These are phyloP conservation scores for Yponomeuta malinellus DNA, from an alignment of 2,888 invertebrate species.

Conservation along the genomic window DNA sequence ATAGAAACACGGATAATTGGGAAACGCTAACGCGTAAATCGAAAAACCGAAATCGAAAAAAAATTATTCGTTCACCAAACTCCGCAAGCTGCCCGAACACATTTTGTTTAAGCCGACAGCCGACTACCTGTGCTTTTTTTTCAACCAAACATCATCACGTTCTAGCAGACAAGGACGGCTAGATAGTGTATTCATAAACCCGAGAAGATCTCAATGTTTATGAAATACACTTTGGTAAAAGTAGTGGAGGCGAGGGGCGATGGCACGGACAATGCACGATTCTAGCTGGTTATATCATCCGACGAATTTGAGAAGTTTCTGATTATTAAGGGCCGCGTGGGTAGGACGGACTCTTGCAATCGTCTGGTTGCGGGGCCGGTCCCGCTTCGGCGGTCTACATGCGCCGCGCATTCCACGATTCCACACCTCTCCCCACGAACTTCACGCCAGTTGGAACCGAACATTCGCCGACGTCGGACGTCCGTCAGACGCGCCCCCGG, in stretches of 20 bases:
- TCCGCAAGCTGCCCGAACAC: background rate
- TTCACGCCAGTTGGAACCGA: slow-evolving; percentile 68
- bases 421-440: slow-evolving; percentile 66
- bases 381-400: slow-evolving; percentile 35
- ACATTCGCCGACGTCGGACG: slow-evolving; percentile 49
- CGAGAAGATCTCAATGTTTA: slow-evolving; percentile 46
- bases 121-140: slow-evolving; percentile 63
- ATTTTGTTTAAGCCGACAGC: slow-evolving; percentile 41
- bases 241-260: slow-evolving; percentile 65
- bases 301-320: slow-evolving; percentile 39
- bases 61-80: slow-evolving; percentile 25
- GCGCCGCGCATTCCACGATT: slow-evolving; percentile 73
- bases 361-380: slow-evolving; percentile 54
- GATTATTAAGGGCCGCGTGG: slow-evolving; percentile 44
- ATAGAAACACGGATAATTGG: slow-evolving; percentile 10
- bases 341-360: slow-evolving; percentile 48
- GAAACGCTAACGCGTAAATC: slow-evolving; percentile 6
- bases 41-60: background rate
- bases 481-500: slow-evolving; percentile 39
- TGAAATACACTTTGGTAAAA: slow-evolving; percentile 36
- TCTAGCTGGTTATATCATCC: slow-evolving; percentile 69
- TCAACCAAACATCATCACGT: slow-evolving; percentile 29
- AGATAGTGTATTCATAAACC: slow-evolving; percentile 55
- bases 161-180: slow-evolving; percentile 52
- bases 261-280: slow-evolving; percentile 70